A percentile compares a stretch with the other conserved stretches of the same genome.
Conservation (phyloP, 2,113 vertebrate genomes). For the Murina feae region DNA sequence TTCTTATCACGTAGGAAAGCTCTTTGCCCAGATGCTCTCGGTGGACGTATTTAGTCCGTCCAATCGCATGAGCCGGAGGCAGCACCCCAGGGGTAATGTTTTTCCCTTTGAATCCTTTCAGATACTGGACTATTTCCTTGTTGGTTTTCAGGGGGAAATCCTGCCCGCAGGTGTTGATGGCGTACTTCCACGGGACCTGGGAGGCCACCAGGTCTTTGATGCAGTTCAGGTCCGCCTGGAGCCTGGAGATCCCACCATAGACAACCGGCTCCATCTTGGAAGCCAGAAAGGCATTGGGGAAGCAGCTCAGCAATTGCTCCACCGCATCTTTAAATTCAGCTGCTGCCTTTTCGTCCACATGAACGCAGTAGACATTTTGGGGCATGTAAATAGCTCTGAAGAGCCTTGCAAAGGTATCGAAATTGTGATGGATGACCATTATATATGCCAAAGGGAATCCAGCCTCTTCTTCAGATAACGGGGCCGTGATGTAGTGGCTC, state of each 20-base stretch:
- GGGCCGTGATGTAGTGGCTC: slow-evolving; percentile 67
- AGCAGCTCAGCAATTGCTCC: slow-evolving; percentile 66
- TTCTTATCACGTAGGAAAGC: slow-evolving; percentile 68
- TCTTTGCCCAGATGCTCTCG: slow-evolving; percentile 61
- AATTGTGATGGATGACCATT: slow-evolving; percentile 78
- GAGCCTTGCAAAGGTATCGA: slow-evolving; percentile 72
- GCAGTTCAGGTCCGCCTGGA: slow-evolving; percentile 74
- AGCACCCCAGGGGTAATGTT: slow-evolving; percentile 73
- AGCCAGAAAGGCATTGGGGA: slow-evolving; percentile 76
- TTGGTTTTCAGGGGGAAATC: slow-evolving; percentile 80
- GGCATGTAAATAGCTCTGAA: slow-evolving; percentile 79
- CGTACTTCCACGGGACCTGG: slow-evolving; percentile 32
- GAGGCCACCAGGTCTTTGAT: slow-evolving; percentile 65
- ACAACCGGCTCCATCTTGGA: slow-evolving; percentile 72
- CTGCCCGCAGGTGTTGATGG: slow-evolving; percentile 76
- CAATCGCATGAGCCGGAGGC: background rate
- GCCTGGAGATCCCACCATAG: slow-evolving; percentile 67
- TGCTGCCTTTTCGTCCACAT: slow-evolving; percentile 76
- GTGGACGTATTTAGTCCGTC: slow-evolving; percentile 64
- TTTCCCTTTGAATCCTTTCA: slow-evolving; percentile 64
- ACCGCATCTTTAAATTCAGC: slow-evolving; percentile 46
- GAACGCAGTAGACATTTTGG: slow-evolving; percentile 81
- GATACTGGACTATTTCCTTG: slow-evolving; percentile 70
- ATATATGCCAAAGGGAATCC: slow-evolving; percentile 76
- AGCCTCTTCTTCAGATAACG: slow-evolving; percentile 74